These are phyloP conservation scores for Argentina silus DNA, from an alignment of 2,797 vertebrate species.

Conservation along the genomic window DNA sequence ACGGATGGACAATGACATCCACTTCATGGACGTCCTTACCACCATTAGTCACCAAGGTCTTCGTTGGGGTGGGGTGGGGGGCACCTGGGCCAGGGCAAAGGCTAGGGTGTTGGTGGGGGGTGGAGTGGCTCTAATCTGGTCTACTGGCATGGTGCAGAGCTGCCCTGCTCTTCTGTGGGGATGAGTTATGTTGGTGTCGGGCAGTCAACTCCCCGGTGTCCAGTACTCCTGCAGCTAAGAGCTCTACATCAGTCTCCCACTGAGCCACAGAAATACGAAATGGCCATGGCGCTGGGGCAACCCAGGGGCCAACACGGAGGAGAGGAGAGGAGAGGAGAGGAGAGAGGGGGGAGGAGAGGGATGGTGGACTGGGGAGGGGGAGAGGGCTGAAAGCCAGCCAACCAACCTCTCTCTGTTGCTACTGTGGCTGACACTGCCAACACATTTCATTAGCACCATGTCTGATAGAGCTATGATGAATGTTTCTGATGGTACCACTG, in stretches of 20 bases:
- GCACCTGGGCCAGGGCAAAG: no score
- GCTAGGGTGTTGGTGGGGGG: no score
- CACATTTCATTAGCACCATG: neutral
- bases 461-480: no score
- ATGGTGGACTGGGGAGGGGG: neutral
- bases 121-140: constrained; percentile 70
- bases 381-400: neutral
- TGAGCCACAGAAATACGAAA: constrained; percentile 46
- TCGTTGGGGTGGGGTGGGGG: no score
- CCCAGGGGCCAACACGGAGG: neutral
- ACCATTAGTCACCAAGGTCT: neutral
- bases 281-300: constrained; percentile 43
- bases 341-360: constrained; percentile 5
- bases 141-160: constrained; percentile 58
- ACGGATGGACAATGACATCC: no score
- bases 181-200: constrained; percentile 61
- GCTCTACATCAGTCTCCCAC: constrained; percentile 53
- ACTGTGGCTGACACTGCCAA: neutral
- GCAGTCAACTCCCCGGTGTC: constrained; percentile 41
- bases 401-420: neutral
- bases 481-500: neutral
- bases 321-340: constrained; percentile 14
- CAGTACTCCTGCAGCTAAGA: constrained; percentile 26
- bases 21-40: neutral
- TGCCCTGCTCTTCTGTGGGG: constrained; percentile 46